phyloP scores from a whole-genome alignment of 1,140 invertebrate genomes.

The Plodia interpunctella region DNA sequence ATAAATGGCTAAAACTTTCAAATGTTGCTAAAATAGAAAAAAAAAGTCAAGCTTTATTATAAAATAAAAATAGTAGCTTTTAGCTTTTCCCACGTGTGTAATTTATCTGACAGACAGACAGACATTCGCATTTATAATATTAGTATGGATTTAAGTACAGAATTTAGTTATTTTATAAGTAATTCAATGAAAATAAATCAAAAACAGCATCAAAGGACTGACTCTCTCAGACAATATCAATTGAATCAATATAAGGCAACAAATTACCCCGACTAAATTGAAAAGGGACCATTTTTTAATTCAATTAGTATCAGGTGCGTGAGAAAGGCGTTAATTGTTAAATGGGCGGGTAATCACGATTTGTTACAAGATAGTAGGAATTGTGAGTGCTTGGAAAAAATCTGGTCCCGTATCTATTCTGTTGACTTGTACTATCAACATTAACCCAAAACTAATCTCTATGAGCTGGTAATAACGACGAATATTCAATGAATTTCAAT shows the following conservation, averaged over 20 bases:
- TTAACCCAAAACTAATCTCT: too few relatives aligned
- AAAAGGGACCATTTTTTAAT: conserved; percentile 7
- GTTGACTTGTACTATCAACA: background rate
- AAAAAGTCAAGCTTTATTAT: too few relatives aligned
- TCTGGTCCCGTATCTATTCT: background rate
- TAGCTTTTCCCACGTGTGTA: too few relatives aligned
- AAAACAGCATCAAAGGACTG: background rate
- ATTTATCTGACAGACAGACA: too few relatives aligned
- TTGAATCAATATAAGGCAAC: background rate
- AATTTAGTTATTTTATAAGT: background rate
- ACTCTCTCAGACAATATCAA: background rate
- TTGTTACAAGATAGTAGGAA: conserved; percentile 2
- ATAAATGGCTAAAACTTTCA: too few relatives aligned
- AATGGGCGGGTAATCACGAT: conserved; percentile 9
- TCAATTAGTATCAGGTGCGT: conserved; percentile 5
- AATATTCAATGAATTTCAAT: too few relatives aligned
- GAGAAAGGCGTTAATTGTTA: conserved; percentile 10
- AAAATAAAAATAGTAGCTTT: too few relatives aligned
- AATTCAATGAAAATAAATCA: background rate
- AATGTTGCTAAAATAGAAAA: too few relatives aligned
- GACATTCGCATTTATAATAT: too few relatives aligned
- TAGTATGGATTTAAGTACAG: too few relatives aligned
- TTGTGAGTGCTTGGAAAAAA: background rate
- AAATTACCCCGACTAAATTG: conserved; percentile 4
- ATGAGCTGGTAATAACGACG: too few relatives aligned